Percentiles rank a stretch among this genome's conserved stretches.
Evolutionary conservation across 1,140 invertebrate species (phyloP).

Genomic region (Asbolus verrucosus): DNA sequence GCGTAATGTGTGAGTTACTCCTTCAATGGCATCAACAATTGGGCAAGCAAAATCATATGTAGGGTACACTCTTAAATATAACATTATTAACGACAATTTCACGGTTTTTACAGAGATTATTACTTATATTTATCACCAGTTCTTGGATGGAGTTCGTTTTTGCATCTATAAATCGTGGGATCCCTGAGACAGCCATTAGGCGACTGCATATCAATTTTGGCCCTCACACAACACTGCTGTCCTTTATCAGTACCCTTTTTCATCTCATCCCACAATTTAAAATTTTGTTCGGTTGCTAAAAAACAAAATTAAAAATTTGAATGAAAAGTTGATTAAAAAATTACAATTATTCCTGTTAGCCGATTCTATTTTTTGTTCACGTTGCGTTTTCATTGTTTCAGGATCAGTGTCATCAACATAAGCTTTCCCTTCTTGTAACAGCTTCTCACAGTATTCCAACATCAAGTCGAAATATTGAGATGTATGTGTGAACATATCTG

Average conservation of each 20-base stretch:
- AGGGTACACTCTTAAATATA: slow-evolving; percentile 89
- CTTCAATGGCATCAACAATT: slow-evolving; percentile 97
- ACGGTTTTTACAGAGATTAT: slow-evolving; percentile 12
- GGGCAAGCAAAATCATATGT: slow-evolving; percentile 99
- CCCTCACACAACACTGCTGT: slow-evolving; percentile 76
- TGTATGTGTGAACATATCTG: slow-evolving; percentile 94
- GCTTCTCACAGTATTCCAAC: slow-evolving; percentile 87
- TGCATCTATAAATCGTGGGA: slow-evolving; percentile 99
- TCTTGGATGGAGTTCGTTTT: slow-evolving; percentile 91
- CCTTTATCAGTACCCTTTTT: slow-evolving; percentile 76
- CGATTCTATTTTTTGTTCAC: slow-evolving; percentile 91
- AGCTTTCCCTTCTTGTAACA: slow-evolving; percentile 90
- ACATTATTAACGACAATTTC: not conserved
- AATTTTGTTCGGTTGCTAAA: slow-evolving; percentile 87
- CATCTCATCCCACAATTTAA: slow-evolving; percentile 96
- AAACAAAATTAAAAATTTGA: slow-evolving; percentile 46
- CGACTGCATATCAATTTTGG: slow-evolving; percentile 98
- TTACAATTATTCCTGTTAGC: slow-evolving; percentile 87
- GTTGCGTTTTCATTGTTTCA: slow-evolving; percentile 94
- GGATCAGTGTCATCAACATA: slow-evolving; percentile 97
- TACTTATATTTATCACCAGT: slow-evolving; percentile 96
- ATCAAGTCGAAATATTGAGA: slow-evolving; percentile 98
- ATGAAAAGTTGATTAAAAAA: slow-evolving; percentile 30
- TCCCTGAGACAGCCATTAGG: slow-evolving; percentile 97
- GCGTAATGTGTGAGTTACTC: slow-evolving; percentile 95